Percentiles rank a stretch among this genome's conserved stretches.
Evolutionary conservation across 2,113 vertebrate genomes (phyloP).

Genomic region (Stictonetta naevosa): DNA sequence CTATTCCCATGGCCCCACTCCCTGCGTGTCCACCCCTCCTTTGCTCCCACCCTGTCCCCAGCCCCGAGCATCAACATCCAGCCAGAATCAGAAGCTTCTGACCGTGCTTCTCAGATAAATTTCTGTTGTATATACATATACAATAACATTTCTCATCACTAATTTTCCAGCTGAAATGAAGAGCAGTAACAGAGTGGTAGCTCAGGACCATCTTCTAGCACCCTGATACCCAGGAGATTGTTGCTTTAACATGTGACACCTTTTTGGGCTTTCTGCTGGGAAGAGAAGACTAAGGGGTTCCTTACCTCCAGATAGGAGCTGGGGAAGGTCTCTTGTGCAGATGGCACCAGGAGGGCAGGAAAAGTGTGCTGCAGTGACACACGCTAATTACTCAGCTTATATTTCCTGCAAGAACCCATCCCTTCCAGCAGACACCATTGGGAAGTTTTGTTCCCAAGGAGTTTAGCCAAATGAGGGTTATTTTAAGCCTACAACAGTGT

Average conservation of each 20-base stretch:
- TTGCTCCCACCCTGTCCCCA: background rate
- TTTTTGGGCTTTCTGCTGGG: background rate
- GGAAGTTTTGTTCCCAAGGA: constrained; percentile 7
- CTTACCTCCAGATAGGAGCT: background rate
- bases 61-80: background rate
- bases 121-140: background rate
- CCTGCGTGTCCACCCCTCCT: background rate
- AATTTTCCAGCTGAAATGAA: background rate
- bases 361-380: background rate
- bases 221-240: background rate
- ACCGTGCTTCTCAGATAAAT: background rate
- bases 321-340: background rate
- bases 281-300: background rate
- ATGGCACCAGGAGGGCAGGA: background rate
- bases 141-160: accelerated
- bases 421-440: background rate
- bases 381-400: background rate
- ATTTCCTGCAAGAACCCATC: constrained; percentile 5
- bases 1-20: background rate
- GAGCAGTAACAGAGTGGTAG: background rate
- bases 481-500: constrained; percentile 29
- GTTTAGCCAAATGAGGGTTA: constrained; percentile 33
- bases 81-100: background rate
- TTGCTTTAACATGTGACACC: accelerated
- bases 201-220: background rate